A percentile compares a stretch with the other conserved stretches of the same genome.
These are phyloP conservation scores for Mionectes macconnelli DNA, from an alignment of 2,113 vertebrate species.

Conservation along the genomic window DNA sequence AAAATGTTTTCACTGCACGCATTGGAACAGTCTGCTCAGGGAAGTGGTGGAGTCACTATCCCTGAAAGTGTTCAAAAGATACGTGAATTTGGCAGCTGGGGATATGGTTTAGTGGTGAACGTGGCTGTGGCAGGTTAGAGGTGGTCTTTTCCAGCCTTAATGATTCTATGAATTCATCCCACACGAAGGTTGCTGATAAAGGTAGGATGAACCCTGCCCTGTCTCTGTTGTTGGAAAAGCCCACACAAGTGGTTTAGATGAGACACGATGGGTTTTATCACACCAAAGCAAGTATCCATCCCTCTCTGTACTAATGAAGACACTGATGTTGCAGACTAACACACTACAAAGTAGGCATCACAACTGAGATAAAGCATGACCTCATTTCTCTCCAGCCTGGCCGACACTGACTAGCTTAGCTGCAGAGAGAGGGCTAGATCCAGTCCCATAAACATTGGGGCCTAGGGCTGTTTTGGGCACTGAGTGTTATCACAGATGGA, in stretches of 20 bases:
- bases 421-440: background rate
- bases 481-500: accelerated
- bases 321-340: background rate
- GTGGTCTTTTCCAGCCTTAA: background rate
- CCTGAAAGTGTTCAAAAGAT: background rate
- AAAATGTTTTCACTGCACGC: background rate
- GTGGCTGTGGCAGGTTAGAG: background rate
- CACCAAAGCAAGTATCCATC: accelerated
- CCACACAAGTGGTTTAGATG: background rate
- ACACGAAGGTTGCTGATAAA: background rate
- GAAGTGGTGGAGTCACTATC: background rate
- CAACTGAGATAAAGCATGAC: background rate
- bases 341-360: background rate
- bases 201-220: background rate
- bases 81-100: background rate
- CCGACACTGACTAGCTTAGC: background rate
- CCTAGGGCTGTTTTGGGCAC: background rate
- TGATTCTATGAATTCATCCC: background rate
- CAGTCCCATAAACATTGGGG: background rate
- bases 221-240: background rate
- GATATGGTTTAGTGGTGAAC: background rate
- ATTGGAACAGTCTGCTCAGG: background rate
- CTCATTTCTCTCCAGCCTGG: background rate
- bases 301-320: background rate
- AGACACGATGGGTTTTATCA: background rate